Evolutionary conservation across 2,113 vertebrate species (phyloP).

Genomic region (Cebidichthys violaceus): DNA sequence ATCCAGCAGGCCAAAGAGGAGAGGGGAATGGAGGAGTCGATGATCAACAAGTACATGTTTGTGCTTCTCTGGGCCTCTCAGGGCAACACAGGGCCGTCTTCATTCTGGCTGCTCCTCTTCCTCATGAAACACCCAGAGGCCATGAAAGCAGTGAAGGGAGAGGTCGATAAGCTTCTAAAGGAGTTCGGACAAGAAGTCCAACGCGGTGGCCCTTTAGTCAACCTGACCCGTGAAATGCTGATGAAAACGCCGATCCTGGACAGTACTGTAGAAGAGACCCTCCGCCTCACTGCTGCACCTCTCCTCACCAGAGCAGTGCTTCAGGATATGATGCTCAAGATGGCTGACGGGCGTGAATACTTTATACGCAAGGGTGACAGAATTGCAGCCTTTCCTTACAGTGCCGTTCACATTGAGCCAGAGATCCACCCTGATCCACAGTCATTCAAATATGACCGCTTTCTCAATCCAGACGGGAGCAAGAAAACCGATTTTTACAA

Average conservation of each 20-base stretch:
- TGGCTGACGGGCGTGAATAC: conserved; percentile 79
- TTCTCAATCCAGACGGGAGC: conserved; percentile 85
- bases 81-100: conserved; percentile 89
- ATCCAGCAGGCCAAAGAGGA: conserved; percentile 80
- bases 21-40: conserved; percentile 67
- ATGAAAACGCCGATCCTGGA: conserved; percentile 86
- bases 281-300: conserved; percentile 85
- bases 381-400: conserved; percentile 88
- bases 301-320: conserved; percentile 85
- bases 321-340: conserved; percentile 81
- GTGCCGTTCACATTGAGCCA: conserved; percentile 87
- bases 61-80: conserved; percentile 95
- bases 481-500: conserved; percentile 91
- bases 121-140: conserved; percentile 91
- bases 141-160: conserved; percentile 86
- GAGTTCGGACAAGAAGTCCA: conserved; percentile 79
- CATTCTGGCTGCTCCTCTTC: conserved; percentile 92
- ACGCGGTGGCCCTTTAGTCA: conserved; percentile 69
- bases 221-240: conserved; percentile 84
- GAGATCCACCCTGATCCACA: conserved; percentile 89
- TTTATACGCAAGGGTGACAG: conserved; percentile 87
- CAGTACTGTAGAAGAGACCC: conserved; percentile 91
- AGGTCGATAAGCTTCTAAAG: conserved; percentile 80
- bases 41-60: conserved; percentile 88
- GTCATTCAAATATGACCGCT: conserved; percentile 88